phyloP scores from a whole-genome alignment of 2,797 vertebrate genomes.

The Gallirallus australis region DNA sequence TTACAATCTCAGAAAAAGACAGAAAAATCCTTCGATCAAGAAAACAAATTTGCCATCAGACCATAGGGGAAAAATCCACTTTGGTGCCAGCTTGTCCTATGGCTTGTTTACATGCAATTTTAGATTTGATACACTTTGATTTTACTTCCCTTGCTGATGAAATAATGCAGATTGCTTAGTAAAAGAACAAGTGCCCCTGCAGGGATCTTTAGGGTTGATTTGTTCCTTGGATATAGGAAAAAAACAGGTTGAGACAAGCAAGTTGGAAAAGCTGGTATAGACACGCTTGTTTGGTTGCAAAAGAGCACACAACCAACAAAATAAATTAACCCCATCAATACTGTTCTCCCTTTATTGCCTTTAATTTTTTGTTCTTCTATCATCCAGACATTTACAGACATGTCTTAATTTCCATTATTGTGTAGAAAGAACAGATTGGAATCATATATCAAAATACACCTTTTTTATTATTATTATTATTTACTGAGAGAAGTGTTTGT shows the following conservation, averaged over 20 bases:
- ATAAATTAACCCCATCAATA: background rate
- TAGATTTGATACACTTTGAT: background rate
- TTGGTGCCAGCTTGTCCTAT: background rate
- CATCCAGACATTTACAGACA: background rate
- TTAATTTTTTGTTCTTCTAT: background rate
- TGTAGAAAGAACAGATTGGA: background rate
- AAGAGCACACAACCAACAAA: background rate
- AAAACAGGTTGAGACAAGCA: conserved; percentile 29
- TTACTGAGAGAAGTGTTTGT: background rate
- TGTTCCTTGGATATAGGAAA: background rate
- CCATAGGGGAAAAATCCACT: background rate
- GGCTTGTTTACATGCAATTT: background rate
- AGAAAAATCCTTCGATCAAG: background rate
- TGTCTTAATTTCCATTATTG: background rate
- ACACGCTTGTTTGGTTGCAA: background rate
- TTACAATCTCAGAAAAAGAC: background rate
- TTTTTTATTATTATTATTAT: background rate
- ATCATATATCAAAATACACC: rapidly evolving
- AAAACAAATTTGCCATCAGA: background rate
- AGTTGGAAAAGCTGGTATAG: background rate
- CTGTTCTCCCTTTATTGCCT: background rate
- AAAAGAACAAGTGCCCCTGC: conserved; percentile 2
- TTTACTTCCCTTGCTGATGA: conserved; percentile 1
- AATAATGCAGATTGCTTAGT: conserved; percentile 31
- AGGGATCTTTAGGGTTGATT: conserved; percentile 7